phyloP scores from a whole-genome alignment of 2,797 vertebrate species.

The Apogon hyalosoma region DNA sequence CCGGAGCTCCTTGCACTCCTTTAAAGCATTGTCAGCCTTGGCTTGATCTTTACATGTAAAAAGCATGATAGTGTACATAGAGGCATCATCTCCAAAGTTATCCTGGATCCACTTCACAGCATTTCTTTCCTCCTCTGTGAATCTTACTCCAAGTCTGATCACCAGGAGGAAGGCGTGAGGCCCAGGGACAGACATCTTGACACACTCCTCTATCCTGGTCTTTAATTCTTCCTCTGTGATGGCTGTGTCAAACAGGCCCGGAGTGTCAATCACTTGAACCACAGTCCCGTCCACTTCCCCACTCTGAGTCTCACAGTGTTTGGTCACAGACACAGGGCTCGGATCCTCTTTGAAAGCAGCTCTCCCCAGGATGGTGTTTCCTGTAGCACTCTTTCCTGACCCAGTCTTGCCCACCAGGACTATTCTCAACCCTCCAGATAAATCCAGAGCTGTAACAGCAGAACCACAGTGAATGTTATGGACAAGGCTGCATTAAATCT shows the following conservation, averaged over 20 bases:
- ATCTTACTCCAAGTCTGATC: constrained; percentile 76
- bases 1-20: constrained; percentile 75
- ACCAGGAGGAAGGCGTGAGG: constrained; percentile 81
- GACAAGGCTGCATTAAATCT: not conserved
- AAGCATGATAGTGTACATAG: constrained; percentile 82
- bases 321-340: constrained; percentile 74
- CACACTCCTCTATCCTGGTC: constrained; percentile 74
- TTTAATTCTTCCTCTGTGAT: constrained; percentile 72
- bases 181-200: constrained; percentile 77
- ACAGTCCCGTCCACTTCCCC: constrained; percentile 63
- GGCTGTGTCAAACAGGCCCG: constrained; percentile 77
- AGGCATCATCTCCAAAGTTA: constrained; percentile 79
- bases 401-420: constrained; percentile 82
- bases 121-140: constrained; percentile 76
- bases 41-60: constrained; percentile 80
- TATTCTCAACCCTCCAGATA: constrained; percentile 73
- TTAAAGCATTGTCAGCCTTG: constrained; percentile 73
- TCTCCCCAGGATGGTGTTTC: constrained; percentile 80
- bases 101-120: constrained; percentile 82
- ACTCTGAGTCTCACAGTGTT: constrained; percentile 64
- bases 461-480: not conserved
- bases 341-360: constrained; percentile 72
- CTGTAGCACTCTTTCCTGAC: constrained; percentile 81
- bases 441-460: constrained; percentile 64
- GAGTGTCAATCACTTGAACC: constrained; percentile 80